Evolutionary conservation across 2,113 vertebrate genomes (phyloP), one percentile per base, ranked within the genome.

Genomic region (Leptocoma aspasia): DNA sequence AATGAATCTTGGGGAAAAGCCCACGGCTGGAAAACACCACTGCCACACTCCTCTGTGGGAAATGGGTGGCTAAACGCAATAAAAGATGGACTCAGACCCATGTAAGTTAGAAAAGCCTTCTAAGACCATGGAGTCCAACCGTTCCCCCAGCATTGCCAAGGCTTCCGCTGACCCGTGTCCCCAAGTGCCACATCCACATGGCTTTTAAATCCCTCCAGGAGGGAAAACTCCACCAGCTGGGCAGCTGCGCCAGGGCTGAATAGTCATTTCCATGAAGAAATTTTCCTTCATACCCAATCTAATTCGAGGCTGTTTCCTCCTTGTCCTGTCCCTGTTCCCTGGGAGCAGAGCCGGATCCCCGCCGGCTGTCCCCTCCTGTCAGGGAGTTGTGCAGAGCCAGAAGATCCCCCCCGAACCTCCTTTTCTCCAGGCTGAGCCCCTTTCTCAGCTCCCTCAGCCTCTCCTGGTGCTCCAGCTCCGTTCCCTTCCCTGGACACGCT

Each of bases 41-140:
- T n/a, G 56, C 37, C 61, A 8, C 2, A 0, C 50, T 42, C 11
- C 0, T 1, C 28, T 21, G 0, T 9, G 35, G 30, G 63, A 33
- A 79, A 39, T 13, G 20, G 1, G 6, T 35, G 42, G 20, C 47
- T 57, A 39, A 54, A 60, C 0, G 0, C 20, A 5, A 1, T 26
- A 35, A 27, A 31, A 47, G 39, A 54, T 23, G 24, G 17, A 47
- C 16, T 75, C 14, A 10, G 53, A 42, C 18, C 13, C 4, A 41
- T 22, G 47, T 4, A 5, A 23, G 27, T 59, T 59, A 22, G 68
- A 37, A 65, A 76, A 82, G 19, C 16, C 9, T 11, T 60, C 9
- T 10, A 41, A 47, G 20, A 21, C 1, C 11, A 26, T 1, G 0
- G 19, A 60, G 45, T n/a, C 30, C 37, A 33, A 24, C 12, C 14